Evolutionary conservation across 2,113 vertebrate species (phyloP).

Genomic region (Emydocephalus ijimae): DNA sequence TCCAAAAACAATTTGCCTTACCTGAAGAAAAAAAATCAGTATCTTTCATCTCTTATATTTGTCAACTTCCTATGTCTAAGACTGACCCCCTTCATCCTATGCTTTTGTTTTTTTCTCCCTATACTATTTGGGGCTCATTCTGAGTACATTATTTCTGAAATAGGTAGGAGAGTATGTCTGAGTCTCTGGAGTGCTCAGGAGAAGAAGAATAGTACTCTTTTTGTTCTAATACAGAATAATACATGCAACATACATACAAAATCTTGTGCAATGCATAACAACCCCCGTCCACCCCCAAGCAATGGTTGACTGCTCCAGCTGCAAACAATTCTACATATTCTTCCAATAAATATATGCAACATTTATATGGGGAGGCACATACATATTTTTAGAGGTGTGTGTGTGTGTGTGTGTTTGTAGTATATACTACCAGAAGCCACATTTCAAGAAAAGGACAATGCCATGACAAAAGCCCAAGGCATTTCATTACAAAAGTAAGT

Average conservation of each 20-base stretch:
- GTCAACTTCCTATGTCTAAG: not conserved
- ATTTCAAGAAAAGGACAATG: not conserved
- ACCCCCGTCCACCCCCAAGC: not conserved
- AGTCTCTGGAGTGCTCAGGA: not conserved
- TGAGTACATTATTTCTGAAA: not conserved
- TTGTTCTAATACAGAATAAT: not conserved
- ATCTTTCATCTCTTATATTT: not conserved
- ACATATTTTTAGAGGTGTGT: not conserved
- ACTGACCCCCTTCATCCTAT: not conserved
- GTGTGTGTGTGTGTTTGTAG: not conserved
- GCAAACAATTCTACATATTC: not conserved
- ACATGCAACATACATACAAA: not conserved
- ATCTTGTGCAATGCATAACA: not conserved
- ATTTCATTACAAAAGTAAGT: not conserved
- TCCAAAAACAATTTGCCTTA: constrained; percentile 28
- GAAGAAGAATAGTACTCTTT: not conserved
- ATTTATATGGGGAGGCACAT: not conserved
- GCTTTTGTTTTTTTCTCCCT: not conserved
- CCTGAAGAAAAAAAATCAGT: not conserved
- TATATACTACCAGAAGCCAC: not conserved
- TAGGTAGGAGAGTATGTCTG: not conserved
- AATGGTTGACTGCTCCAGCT: not conserved
- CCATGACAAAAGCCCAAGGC: not conserved
- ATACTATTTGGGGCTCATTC: not conserved
- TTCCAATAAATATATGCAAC: not conserved